Conservation (phyloP, 2,888 invertebrate genomes). For the Lucinisca nassula region DNA sequence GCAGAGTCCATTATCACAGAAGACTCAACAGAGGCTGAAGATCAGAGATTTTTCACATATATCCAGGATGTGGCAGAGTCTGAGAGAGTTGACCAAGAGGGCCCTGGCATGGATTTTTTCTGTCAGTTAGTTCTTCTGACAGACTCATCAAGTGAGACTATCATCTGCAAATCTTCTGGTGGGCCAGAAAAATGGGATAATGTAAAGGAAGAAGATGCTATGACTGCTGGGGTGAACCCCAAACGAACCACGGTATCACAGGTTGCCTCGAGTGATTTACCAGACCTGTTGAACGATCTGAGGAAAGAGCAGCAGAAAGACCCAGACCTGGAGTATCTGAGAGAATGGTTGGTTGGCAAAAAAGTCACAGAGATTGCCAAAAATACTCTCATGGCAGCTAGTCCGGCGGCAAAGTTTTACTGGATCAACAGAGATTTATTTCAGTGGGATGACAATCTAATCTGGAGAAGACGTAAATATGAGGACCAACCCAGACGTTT, state of each 20-base stretch:
- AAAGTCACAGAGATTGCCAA: neutral
- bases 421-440: neutral
- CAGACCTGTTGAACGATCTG: neutral
- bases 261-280: neutral
- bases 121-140: neutral
- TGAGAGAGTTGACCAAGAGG: neutral
- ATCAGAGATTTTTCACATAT: neutral
- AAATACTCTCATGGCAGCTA: neutral
- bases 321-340: neutral
- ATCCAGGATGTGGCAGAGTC: neutral
- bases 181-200: too few species aligned
- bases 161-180: too few species aligned
- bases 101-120: too few species aligned
- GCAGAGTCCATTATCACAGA: neutral
- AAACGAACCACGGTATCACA: neutral
- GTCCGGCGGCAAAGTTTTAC: neutral
- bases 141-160: too few species aligned
- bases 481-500: neutral
- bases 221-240: too few species aligned
- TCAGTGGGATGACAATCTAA: neutral
- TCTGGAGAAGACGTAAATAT: neutral
- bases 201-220: too few species aligned
- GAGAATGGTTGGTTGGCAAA: neutral
- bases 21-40: neutral
- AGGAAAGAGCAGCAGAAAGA: neutral